phyloP scores from a whole-genome alignment of 2,797 vertebrate genomes.

The Trachurus trachurus region DNA sequence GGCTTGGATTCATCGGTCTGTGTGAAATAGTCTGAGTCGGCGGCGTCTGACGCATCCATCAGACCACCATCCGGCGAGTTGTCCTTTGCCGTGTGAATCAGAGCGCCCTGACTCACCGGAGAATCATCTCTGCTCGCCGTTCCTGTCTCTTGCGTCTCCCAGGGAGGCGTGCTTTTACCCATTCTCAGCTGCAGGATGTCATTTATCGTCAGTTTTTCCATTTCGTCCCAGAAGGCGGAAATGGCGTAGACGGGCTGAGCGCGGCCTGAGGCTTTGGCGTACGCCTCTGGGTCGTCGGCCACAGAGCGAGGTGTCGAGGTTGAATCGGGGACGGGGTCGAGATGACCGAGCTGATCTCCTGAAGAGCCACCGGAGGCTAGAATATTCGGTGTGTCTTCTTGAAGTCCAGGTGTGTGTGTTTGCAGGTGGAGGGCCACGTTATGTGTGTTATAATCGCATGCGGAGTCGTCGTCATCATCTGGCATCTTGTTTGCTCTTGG shows the following conservation, averaged over 20 bases:
- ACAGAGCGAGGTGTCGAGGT: conserved; percentile 46
- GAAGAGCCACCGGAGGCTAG: conserved; percentile 36
- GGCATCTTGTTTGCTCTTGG: conserved; percentile 41
- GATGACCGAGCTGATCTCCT: conserved; percentile 16
- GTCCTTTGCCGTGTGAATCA: conserved; percentile 37
- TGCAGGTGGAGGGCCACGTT: conserved; percentile 8
- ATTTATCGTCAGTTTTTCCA: conserved; percentile 89
- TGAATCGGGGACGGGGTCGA: conserved; percentile 38
- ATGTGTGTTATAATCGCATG: conserved; percentile 22
- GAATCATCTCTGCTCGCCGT: conserved; percentile 3
- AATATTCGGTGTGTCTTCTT: conserved; percentile 6
- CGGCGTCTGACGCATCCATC: conserved; percentile 69
- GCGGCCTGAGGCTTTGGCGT: conserved; percentile 52
- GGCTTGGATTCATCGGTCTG: conserved; percentile 83
- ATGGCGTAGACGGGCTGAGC: conserved; percentile 80
- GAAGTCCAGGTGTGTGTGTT: conserved; percentile 24
- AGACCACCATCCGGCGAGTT: conserved; percentile 43
- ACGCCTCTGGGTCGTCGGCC: conserved; percentile 66
- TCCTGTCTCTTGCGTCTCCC: conserved; percentile 26
- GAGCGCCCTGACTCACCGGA: conserved; percentile 6
- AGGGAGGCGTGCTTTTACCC: conserved; percentile 37
- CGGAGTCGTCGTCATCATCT: conserved; percentile 33
- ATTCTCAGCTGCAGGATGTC: conserved; percentile 85
- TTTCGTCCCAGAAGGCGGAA: conserved; percentile 88
- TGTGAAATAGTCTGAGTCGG: conserved; percentile 86